Evolutionary conservation across 2,113 vertebrate species (phyloP), one percentile per base, ranked within the genome.

Genomic region (Passerina amoena): DNA sequence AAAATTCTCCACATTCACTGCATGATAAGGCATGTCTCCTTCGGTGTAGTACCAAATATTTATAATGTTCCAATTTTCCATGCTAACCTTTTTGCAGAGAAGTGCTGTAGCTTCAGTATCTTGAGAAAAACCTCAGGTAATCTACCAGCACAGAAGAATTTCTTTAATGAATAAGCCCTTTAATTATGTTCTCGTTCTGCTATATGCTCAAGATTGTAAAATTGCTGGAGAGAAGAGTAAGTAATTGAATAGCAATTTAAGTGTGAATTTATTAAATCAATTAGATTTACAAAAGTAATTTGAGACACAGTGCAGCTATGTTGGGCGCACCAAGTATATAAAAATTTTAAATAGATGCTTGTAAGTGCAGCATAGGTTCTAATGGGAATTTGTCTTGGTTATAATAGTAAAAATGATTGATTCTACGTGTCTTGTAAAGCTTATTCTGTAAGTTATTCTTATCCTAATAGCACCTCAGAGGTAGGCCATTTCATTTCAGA

Each of bases 181-280:
- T 95, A 93, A 96, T 96, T 96, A 91, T 96, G 73, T 94, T 92
- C 88, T 91, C 0, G 65, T 97, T 90, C 85, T 97, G 87, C 82
- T 95, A 38, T 92, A 63, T 90, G 96, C 83, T 84, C 81, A 60
- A 86, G 86, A 94, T 65, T 95, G 54, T 96, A 96, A 96, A 97
- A 97, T 90, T 93, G 76, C 88, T 96, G 93, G 92, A 92, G 85
- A 95, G 92, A 75, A 93, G 50, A 93, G 68, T 88, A 94, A 92
- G 96, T 96, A 94, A 96, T 93, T 96, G 93, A 96, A 92, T 82
- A 93, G 79, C 50, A 93, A 96, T 97, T 95, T 96, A 90, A 82
- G 78, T 95, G 90, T 95, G 82, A 92, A 94, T 94, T 94, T 96
- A 95, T 94, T 90, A 94, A 96, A 96, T 96, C 89, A 94, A 94